These are phyloP conservation scores for Mystacides longicornis DNA, from an alignment of 2,888 invertebrate genomes.

Conservation along the genomic window DNA sequence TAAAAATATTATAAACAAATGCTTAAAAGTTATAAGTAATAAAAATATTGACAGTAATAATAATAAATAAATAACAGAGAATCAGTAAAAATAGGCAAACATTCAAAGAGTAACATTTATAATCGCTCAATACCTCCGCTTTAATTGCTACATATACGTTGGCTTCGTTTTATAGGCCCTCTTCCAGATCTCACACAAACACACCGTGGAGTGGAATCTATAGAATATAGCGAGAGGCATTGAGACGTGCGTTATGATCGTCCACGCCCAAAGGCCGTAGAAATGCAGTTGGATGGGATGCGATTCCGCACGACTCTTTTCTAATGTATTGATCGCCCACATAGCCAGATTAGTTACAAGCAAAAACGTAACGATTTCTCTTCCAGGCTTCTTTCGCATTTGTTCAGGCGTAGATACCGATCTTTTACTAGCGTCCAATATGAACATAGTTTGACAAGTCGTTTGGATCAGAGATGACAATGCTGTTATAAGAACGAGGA, in stretches of 20 bases:
- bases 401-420: constrained; percentile 76
- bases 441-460: constrained; percentile 83
- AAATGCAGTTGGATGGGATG: constrained; percentile 88
- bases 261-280: constrained; percentile 93
- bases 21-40: not conserved
- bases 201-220: constrained; percentile 91
- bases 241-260: constrained; percentile 88
- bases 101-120: constrained; percentile 30
- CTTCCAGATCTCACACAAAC: constrained; percentile 95
- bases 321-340: constrained; percentile 91
- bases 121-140: constrained; percentile 37
- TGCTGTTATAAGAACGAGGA: constrained; percentile 76
- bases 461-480: constrained; percentile 82
- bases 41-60: not conserved
- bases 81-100: not conserved
- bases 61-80: not conserved
- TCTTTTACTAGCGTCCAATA: constrained; percentile 81
- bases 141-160: constrained; percentile 66
- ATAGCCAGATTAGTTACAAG: constrained; percentile 84
- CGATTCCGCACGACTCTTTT: constrained; percentile 84
- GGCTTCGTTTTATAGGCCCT: constrained; percentile 89
- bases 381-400: constrained; percentile 78
- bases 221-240: constrained; percentile 92
- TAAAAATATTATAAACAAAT: not conserved
- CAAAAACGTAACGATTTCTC: constrained; percentile 89